A percentile compares a stretch with the other conserved stretches of the same genome.
These are phyloP conservation scores for Mallotus villosus DNA, from an alignment of 2,797 vertebrate species.

Conservation along the genomic window DNA sequence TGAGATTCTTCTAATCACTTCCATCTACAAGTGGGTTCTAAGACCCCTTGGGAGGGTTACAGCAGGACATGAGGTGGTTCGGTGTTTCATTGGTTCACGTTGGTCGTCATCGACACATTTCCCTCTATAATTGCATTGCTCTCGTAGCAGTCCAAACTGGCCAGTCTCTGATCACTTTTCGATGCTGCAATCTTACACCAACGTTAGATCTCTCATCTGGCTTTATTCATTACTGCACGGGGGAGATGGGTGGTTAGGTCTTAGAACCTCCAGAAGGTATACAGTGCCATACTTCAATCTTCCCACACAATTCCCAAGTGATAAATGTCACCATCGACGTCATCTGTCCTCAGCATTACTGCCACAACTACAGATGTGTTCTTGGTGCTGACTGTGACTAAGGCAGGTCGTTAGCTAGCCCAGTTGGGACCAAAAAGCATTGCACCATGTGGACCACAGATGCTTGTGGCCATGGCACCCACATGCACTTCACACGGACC, in stretches of 20 bases:
- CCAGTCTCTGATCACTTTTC: not conserved
- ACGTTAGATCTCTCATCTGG: not conserved
- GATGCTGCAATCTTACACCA: not conserved
- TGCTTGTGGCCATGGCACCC: slow-evolving; percentile 43
- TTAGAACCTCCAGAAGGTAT: not conserved
- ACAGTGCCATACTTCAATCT: not conserved
- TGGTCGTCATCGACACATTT: slow-evolving; percentile 1
- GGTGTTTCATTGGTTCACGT: not conserved
- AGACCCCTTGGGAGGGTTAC: not conserved
- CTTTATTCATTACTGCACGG: not conserved
- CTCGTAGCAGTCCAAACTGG: not conserved
- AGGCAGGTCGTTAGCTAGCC: slow-evolving; percentile 29
- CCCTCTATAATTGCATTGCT: not conserved
- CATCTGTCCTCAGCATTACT: slow-evolving; percentile 13
- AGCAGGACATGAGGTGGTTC: not conserved
- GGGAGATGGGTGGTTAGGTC: slow-evolving; percentile 7
- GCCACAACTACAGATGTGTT: slow-evolving; percentile 52
- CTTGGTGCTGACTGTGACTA: slow-evolving; percentile 57
- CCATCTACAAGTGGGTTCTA: not conserved
- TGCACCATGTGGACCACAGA: slow-evolving; percentile 66
- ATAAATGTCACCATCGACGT: slow-evolving; percentile 7
- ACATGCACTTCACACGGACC: slow-evolving; percentile 24
- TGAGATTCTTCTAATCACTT: slow-evolving; percentile 36
- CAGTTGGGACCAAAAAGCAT: slow-evolving; percentile 31
- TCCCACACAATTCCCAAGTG: too few relatives aligned